Conservation (phyloP, 2,797 vertebrate species). For the Bryconaethiops microstoma region DNA sequence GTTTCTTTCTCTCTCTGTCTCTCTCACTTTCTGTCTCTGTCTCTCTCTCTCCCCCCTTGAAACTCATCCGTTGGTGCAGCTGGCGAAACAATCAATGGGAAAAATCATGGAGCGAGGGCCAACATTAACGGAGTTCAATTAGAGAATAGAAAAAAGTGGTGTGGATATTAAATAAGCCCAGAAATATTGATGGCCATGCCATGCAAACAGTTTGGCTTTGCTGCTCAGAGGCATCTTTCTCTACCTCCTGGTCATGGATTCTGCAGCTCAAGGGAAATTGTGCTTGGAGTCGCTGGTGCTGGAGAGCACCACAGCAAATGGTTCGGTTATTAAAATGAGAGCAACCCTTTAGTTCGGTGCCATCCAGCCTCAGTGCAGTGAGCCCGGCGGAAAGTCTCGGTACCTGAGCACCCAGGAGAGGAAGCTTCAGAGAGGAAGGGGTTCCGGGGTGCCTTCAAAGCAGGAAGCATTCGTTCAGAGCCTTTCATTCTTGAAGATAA, state of each 20-base stretch:
- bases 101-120: constrained; percentile 58
- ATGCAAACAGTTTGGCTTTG: constrained; percentile 63
- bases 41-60: constrained; percentile 30
- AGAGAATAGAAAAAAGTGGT: constrained; percentile 59
- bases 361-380: constrained; percentile 40
- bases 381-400: constrained; percentile 49
- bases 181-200: constrained; percentile 68
- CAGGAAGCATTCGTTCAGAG: constrained; percentile 55
- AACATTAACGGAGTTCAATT: constrained; percentile 63
- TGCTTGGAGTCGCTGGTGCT: constrained; percentile 60
- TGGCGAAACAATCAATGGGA: constrained; percentile 62
- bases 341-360: constrained; percentile 55
- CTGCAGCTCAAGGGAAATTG: constrained; percentile 63
- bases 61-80: constrained; percentile 51
- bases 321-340: constrained; percentile 75
- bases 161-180: constrained; percentile 69
- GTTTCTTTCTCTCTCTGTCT: constrained; percentile 29
- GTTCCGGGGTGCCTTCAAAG: constrained; percentile 61
- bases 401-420: constrained; percentile 45
- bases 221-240: constrained; percentile 52
- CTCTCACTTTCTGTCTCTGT: constrained; percentile 23
- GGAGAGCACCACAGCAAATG: constrained; percentile 61
- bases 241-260: constrained; percentile 63
- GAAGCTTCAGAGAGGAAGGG: constrained; percentile 51
- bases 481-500: constrained; percentile 70